Evolutionary conservation across 2,888 invertebrate species (phyloP).

Genomic region (Pedicia rivosa): DNA sequence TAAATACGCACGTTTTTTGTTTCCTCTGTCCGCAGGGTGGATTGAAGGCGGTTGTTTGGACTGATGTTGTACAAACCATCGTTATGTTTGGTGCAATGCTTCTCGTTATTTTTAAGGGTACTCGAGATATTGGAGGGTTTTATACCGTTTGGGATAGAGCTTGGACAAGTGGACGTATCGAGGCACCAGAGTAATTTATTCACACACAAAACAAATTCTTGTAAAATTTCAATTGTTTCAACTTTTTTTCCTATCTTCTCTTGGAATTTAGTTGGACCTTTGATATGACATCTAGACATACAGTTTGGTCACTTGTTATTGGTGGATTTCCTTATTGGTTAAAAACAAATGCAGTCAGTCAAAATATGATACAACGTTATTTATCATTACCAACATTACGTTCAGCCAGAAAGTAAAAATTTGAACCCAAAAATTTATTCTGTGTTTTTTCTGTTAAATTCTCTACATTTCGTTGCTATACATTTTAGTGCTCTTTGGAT

Average conservation of each 20-base stretch:
- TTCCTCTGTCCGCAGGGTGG: constrained; percentile 36
- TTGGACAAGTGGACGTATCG: constrained; percentile 40
- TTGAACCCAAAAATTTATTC: not conserved
- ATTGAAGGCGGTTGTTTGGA: constrained; percentile 52
- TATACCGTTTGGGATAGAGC: constrained; percentile 39
- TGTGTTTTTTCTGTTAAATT: constrained; percentile 11
- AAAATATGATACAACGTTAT: constrained; percentile 66
- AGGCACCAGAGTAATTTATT: constrained; percentile 36
- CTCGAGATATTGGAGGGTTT: constrained; percentile 45
- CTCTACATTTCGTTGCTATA: no score
- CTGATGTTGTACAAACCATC: constrained; percentile 51
- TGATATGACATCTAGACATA: constrained; percentile 55
- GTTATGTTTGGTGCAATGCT: constrained; percentile 54
- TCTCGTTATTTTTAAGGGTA: constrained; percentile 45
- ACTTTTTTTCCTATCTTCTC: no score
- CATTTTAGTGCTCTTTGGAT: constrained; percentile 37
- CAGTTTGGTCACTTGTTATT: constrained; percentile 50
- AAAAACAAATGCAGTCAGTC: constrained; percentile 56
- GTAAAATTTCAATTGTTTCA: no score
- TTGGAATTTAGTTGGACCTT: constrained; percentile 49
- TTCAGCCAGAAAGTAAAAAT: constrained; percentile 41
- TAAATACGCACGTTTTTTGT: not conserved
- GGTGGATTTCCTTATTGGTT: constrained; percentile 60
- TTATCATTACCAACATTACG: constrained; percentile 47
- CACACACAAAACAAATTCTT: not conserved